These are phyloP conservation scores for Trichacis sp. DNA, from an alignment of 2,888 invertebrate genomes.

Conservation along the genomic window DNA sequence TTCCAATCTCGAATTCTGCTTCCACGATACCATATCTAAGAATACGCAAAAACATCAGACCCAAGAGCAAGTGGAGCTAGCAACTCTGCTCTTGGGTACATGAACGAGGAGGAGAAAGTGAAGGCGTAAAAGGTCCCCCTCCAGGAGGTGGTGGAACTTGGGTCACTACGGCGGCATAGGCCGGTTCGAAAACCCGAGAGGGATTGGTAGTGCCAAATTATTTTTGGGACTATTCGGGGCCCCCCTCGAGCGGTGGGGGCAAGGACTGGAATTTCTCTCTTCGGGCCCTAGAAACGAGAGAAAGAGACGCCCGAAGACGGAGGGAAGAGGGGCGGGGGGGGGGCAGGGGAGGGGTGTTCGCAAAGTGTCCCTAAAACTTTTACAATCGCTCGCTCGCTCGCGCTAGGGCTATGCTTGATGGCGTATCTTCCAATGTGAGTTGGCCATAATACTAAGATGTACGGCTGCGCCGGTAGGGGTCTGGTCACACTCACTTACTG, in stretches of 20 bases:
- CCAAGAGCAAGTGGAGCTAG: slow-evolving; percentile 63
- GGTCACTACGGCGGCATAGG: slow-evolving; percentile 45
- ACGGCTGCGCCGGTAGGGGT: slow-evolving; percentile 74
- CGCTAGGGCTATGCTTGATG: slow-evolving; percentile 74
- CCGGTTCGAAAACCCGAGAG: slow-evolving; percentile 48
- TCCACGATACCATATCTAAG: too few relatives aligned
- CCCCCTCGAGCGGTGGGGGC: background rate
- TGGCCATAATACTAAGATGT: slow-evolving; percentile 76
- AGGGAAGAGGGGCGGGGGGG: slow-evolving; percentile 21
- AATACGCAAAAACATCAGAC: slow-evolving; percentile 45
- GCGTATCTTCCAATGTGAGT: slow-evolving; percentile 77
- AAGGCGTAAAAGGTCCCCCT: slow-evolving; percentile 18
- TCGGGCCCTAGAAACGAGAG: too few relatives aligned
- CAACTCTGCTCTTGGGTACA: slow-evolving; percentile 48
- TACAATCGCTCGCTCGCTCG: slow-evolving; percentile 73
- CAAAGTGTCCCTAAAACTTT: slow-evolving; percentile 76
- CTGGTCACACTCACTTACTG: slow-evolving; percentile 64
- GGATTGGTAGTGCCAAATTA: slow-evolving; percentile 53
- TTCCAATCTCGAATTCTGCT: too few relatives aligned
- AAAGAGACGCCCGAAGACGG: slow-evolving; percentile 50
- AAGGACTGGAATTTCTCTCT: too few relatives aligned
- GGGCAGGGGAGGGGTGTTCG: slow-evolving; percentile 65
- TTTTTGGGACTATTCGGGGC: slow-evolving; percentile 67
- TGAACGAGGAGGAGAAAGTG: slow-evolving; percentile 4
- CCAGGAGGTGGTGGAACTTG: slow-evolving; percentile 21